Percentiles rank a stretch among this genome's conserved stretches.
Evolutionary conservation across 2,113 vertebrate genomes (phyloP).

Genomic region (Eclectus roratus): DNA sequence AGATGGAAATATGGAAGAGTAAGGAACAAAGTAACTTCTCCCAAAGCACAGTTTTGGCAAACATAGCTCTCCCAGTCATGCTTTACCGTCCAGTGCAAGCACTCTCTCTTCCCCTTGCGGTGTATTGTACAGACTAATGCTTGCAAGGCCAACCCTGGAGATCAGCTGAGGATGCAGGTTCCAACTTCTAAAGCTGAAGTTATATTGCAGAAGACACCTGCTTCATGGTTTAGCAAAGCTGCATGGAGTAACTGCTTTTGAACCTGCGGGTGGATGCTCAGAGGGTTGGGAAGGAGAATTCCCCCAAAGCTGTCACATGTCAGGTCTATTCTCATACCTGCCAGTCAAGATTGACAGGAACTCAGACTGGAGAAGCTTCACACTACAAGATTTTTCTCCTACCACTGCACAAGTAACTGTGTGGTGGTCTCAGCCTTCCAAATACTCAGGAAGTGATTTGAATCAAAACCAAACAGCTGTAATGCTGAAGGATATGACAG

Average conservation of each 20-base stretch:
- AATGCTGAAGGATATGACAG: not conserved
- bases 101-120: not conserved
- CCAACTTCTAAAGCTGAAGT: not conserved
- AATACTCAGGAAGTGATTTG: not conserved
- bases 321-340: not conserved
- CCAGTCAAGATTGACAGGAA: not conserved
- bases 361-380: not conserved
- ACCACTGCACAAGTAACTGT: not conserved
- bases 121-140: not conserved
- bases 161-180: not conserved
- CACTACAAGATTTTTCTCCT: not conserved
- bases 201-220: not conserved
- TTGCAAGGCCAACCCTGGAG: not conserved
- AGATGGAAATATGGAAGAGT: not conserved
- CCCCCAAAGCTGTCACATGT: not conserved
- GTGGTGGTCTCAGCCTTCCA: not conserved
- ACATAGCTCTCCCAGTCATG: not conserved
- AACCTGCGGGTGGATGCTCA: not conserved
- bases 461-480: not conserved
- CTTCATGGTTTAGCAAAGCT: not conserved
- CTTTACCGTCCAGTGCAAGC: not conserved
- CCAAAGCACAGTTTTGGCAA: not conserved
- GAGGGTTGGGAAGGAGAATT: not conserved
- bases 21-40: not conserved
- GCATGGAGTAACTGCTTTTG: not conserved